Percentiles rank a stretch among this genome's conserved stretches.
Conservation (phyloP, 2,797 vertebrate species). For the Xiphorhynchus erythropygius region DNA sequence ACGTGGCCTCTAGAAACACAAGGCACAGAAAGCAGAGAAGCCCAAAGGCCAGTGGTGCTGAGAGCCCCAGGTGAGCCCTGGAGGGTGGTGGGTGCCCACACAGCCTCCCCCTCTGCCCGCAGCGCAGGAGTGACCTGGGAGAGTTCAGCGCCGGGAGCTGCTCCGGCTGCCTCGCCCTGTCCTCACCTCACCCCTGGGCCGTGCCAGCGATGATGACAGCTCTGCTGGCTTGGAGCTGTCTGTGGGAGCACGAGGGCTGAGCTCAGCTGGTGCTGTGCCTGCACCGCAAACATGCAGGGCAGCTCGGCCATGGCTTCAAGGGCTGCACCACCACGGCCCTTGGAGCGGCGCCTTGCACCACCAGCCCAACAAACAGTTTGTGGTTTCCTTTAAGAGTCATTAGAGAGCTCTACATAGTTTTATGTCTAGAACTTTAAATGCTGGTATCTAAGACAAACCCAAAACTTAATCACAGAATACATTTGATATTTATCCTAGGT, state of each 20-base stretch:
- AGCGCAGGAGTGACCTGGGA: conserved; percentile 20
- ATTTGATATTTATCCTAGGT: not conserved
- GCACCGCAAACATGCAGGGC: conserved; percentile 18
- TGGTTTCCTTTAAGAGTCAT: conserved; percentile 55
- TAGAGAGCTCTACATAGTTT: conserved; percentile 39
- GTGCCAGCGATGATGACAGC: conserved; percentile 52
- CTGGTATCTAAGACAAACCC: conserved; percentile 1
- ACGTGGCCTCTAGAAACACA: not conserved
- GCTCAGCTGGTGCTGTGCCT: conserved; percentile 20
- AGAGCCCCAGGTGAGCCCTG: not conserved
- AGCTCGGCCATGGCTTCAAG: not conserved
- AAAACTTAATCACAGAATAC: not conserved
- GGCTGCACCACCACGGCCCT: not conserved
- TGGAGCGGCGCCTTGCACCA: not conserved
- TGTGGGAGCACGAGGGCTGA: conserved; percentile 10
- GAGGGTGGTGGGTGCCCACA: accelerated
- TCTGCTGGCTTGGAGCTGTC: conserved; percentile 42
- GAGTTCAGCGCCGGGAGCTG: conserved; percentile 31
- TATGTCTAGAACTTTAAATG: conserved; percentile 41
- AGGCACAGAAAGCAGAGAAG: no score
- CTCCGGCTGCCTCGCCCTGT: conserved; percentile 45
- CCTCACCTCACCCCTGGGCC: conserved; percentile 6
- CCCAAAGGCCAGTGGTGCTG: accelerated
- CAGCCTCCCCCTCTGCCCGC: accelerated
- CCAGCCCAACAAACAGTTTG: conserved; percentile 17